These are phyloP conservation scores for Athrips mouffetella DNA, from an alignment of 2,888 invertebrate genomes.

Conservation along the genomic window DNA sequence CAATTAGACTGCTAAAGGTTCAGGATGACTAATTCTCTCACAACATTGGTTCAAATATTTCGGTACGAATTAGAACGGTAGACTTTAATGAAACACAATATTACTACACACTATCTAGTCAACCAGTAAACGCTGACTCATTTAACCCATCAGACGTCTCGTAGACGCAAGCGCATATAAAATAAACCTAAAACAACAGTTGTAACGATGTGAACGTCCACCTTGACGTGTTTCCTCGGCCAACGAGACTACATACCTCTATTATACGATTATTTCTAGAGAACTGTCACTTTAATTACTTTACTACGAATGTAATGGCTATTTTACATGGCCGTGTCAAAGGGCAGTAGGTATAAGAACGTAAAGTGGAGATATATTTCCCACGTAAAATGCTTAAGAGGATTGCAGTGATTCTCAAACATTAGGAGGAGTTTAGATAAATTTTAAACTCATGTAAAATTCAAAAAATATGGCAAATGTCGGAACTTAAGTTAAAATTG, in stretches of 20 bases:
- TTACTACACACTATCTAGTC: background rate
- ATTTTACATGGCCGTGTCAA: constrained; percentile 51
- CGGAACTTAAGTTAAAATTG: too few relatives aligned
- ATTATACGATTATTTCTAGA: constrained; percentile 30
- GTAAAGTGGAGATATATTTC: constrained; percentile 36
- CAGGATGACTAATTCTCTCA: background rate
- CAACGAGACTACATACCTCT: too few relatives aligned
- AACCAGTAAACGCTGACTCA: constrained; percentile 42
- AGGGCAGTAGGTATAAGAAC: constrained; percentile 38
- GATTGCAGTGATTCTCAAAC: background rate
- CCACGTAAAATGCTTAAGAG: constrained; percentile 33
- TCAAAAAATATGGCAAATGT: too few relatives aligned
- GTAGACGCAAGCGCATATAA: constrained; percentile 27
- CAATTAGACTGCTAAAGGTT: too few relatives aligned
- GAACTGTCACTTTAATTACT: constrained; percentile 56
- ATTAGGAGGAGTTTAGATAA: background rate
- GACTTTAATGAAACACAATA: too few relatives aligned
- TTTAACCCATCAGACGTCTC: constrained; percentile 23
- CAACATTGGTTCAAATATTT: background rate
- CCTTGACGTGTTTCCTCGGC: constrained; percentile 14
- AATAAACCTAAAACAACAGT: constrained; percentile 39
- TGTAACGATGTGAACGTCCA: constrained; percentile 54
- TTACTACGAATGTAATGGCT: constrained; percentile 38
- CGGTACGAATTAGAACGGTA: too few relatives aligned
- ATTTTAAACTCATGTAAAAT: too few relatives aligned